Evolutionary conservation across 2,113 vertebrate species (phyloP).

Genomic region (Glaucomys volans): DNA sequence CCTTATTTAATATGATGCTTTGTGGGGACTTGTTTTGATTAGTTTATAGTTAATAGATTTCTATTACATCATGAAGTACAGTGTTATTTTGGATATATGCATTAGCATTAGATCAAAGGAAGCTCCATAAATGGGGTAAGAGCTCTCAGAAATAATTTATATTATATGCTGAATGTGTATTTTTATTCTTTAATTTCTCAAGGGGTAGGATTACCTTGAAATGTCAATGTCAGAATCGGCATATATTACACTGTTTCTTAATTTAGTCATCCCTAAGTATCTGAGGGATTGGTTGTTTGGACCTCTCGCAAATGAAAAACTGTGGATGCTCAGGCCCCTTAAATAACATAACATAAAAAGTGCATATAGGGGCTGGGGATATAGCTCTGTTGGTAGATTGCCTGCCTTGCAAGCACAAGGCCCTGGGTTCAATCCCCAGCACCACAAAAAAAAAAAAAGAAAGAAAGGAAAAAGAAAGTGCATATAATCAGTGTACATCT

Average conservation of each 20-base stretch:
- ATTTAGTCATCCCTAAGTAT: neutral
- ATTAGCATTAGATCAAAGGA: neutral
- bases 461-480: no score
- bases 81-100: conserved; percentile 22
- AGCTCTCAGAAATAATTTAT: neutral
- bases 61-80: neutral
- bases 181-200: conserved; percentile 12
- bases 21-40: conserved; percentile 52
- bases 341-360: neutral
- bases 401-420: no score
- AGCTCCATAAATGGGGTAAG: neutral
- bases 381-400: no score
- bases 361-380: no score
- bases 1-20: neutral
- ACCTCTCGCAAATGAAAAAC: neutral
- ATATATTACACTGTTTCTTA: conserved; percentile 34
- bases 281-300: neutral
- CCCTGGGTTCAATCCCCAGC: no score
- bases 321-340: neutral
- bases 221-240: conserved; percentile 41
- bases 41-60: conserved; percentile 23
- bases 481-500: neutral
- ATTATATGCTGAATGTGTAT: neutral
- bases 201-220: neutral
- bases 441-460: no score